These are phyloP conservation scores for Neodiprion lecontei DNA, from an alignment of 1,140 invertebrate species.

Conservation along the genomic window DNA sequence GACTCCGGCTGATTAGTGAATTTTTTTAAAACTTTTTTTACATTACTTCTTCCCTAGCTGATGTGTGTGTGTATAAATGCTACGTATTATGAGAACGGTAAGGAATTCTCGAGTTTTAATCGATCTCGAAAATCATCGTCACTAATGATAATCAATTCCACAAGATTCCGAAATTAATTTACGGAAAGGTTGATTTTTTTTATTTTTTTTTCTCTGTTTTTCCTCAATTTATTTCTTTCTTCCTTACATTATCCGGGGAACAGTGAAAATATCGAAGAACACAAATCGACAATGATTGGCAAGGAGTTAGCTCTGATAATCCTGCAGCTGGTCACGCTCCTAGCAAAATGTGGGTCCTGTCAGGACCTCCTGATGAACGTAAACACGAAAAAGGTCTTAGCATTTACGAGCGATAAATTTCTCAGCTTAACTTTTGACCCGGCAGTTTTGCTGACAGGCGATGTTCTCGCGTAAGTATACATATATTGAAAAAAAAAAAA, in stretches of 20 bases:
- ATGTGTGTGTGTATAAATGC: too few relatives aligned
- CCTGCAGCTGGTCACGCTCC: not conserved
- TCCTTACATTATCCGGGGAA: not conserved
- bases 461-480: slow-evolving; percentile 57
- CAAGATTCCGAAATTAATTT: not conserved
- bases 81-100: not conserved
- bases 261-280: not conserved
- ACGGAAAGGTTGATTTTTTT: not conserved
- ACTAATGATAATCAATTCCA: not conserved
- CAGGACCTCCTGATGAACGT: slow-evolving; percentile 47
- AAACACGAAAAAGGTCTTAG: slow-evolving; percentile 55
- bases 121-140: too few relatives aligned
- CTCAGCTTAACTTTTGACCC: slow-evolving; percentile 71
- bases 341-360: slow-evolving; percentile 15
- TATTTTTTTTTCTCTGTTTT: not conserved
- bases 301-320: not conserved
- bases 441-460: slow-evolving; percentile 50
- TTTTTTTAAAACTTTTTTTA: too few relatives aligned
- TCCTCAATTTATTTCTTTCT: not conserved
- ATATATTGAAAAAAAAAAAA: not conserved
- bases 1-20: too few relatives aligned
- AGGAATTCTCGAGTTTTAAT: not conserved
- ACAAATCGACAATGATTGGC: not conserved
- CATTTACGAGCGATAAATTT: slow-evolving; percentile 66
- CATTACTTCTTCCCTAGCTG: too few relatives aligned